phyloP scores from a whole-genome alignment of 2,797 vertebrate genomes.

The Serranus cabrilla region DNA sequence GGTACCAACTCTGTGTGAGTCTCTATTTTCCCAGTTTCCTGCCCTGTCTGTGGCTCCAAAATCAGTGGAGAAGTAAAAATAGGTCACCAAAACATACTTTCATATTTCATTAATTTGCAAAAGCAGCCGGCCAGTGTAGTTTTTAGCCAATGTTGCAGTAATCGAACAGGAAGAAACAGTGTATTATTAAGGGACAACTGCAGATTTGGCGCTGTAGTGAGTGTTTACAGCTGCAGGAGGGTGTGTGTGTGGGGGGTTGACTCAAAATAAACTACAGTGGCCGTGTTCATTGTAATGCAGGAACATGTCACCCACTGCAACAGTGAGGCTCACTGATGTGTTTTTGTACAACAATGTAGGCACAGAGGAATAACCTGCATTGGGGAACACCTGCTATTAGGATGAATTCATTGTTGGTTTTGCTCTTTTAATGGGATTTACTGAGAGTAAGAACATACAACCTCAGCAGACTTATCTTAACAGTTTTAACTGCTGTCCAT shows the following conservation, averaged over 20 bases:
- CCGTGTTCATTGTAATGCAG: conserved; percentile 11
- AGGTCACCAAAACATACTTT: too few relatives aligned
- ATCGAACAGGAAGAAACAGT: not conserved
- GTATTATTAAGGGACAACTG: not conserved
- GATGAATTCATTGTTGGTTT: not conserved
- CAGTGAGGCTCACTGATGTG: not conserved
- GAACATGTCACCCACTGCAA: conserved; percentile 3
- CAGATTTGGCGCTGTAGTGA: conserved; percentile 6
- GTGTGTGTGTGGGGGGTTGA: not conserved
- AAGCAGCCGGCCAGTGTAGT: not conserved
- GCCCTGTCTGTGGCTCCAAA: not conserved
- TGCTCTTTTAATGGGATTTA: not conserved
- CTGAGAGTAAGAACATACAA: conserved; percentile 1
- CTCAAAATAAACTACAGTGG: not conserved
- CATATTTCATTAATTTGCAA: not conserved
- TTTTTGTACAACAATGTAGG: conserved; percentile 3
- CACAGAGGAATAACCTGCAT: not conserved
- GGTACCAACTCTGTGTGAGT: not conserved
- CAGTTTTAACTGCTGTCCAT: conserved; percentile 5
- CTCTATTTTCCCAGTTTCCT: not conserved
- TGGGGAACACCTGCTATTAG: too few relatives aligned
- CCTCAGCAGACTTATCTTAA: not conserved
- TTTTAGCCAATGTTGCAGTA: not conserved
- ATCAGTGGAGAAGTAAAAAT: not conserved
- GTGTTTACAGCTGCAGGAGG: conserved; percentile 7